phyloP scores from a whole-genome alignment of 2,797 vertebrate genomes.

The Poecilia picta region DNA sequence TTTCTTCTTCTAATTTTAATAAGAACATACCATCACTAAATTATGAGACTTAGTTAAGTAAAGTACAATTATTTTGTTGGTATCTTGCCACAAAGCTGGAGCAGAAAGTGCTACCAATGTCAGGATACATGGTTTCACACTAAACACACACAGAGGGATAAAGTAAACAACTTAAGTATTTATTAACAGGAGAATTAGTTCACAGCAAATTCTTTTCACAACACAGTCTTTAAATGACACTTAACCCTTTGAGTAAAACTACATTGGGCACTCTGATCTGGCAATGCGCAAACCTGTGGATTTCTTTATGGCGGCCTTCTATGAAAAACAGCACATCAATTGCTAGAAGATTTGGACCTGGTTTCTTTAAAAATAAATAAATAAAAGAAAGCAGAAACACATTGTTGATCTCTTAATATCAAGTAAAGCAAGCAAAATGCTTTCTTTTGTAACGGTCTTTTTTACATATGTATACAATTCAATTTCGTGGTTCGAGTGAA shows the following conservation, averaged over 20 bases:
- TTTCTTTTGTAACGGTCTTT: conserved; percentile 46
- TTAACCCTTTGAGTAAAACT: conserved; percentile 77
- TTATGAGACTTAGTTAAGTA: no score
- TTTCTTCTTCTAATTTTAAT: neutral
- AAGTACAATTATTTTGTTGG: neutral
- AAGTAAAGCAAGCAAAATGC: conserved; percentile 62
- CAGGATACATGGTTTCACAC: conserved; percentile 14
- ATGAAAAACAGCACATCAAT: conserved; percentile 64
- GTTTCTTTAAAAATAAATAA: conserved; percentile 18
- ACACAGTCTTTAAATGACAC: conserved; percentile 80
- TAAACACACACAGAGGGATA: conserved; percentile 59
- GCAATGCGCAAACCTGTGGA: conserved; percentile 47
- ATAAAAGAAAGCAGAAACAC: conserved; percentile 22
- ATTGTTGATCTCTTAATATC: conserved; percentile 39
- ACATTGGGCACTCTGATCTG: conserved; percentile 49
- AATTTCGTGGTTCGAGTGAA: conserved; percentile 23
- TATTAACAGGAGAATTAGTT: conserved; percentile 74
- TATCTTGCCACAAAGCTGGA: neutral
- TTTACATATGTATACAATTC: conserved; percentile 64
- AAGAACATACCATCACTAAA: neutral
- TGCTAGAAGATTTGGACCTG: conserved; percentile 44
- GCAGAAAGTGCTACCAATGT: neutral
- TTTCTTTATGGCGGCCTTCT: conserved; percentile 37
- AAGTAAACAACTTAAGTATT: conserved; percentile 82
- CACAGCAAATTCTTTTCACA: conserved; percentile 79